These are phyloP conservation scores for Sebastolobus alascanus DNA, from an alignment of 2,797 vertebrate genomes.

Conservation along the genomic window DNA sequence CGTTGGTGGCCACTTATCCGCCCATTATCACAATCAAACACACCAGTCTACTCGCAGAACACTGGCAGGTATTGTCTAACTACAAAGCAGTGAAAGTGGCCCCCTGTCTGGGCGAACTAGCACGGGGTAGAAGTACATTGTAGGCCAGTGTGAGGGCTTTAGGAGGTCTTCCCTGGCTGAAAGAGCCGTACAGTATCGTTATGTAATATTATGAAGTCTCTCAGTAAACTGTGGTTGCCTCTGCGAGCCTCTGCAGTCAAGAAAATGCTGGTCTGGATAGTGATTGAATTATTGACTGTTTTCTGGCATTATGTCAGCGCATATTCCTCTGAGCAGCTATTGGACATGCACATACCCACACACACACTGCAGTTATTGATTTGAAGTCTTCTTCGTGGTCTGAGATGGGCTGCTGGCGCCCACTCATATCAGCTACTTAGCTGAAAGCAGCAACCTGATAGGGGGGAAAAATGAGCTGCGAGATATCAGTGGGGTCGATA, in stretches of 20 bases:
- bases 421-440: constrained; percentile 63
- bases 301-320: constrained; percentile 52
- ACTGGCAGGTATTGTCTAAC: not conserved
- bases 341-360: constrained; percentile 26
- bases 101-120: constrained; percentile 7
- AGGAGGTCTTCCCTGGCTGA: constrained; percentile 2
- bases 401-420: constrained; percentile 64
- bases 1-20: not conserved
- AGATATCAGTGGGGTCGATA: constrained; percentile 53
- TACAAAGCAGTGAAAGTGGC: constrained; percentile 4
- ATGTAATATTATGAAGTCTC: constrained; percentile 43
- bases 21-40: not conserved
- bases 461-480: constrained; percentile 23
- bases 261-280: constrained; percentile 30
- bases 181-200: constrained; percentile 21
- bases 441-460: constrained; percentile 63
- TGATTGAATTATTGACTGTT: constrained; percentile 49
- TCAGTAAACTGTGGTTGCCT: constrained; percentile 25
- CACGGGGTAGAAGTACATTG: constrained; percentile 2
- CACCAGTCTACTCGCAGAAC: not conserved
- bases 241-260: constrained; percentile 35
- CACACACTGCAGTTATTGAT: constrained; percentile 66
- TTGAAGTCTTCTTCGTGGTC: constrained; percentile 46
- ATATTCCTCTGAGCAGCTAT: constrained; percentile 43
- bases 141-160: not conserved